Base-by-base conservation (phyloP, 2,113 vertebrate species). In the Labeo catla region DNA sequence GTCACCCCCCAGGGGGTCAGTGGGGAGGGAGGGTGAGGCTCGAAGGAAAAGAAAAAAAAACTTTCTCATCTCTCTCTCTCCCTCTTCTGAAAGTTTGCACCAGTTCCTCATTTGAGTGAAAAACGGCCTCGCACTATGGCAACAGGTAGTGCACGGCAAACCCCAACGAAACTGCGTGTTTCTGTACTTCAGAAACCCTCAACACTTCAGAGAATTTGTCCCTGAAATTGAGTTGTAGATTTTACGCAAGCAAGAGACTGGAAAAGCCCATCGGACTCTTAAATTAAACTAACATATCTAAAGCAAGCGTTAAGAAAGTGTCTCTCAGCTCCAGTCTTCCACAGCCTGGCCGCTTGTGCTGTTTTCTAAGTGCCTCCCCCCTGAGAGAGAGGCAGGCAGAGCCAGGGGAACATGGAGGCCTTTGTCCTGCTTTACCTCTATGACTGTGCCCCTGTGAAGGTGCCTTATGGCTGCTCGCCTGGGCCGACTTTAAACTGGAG, bases 11-110 rank as follows among this genome's bases (percentile, higher is more conserved):
- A 86, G 90, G 90, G 89, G 88, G 86, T 92, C 92, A 86, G 89
- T 90, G 91, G 91, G 89, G 91, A 90, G 86, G 79, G 92, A 93
- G 93, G 93, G 92, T 91, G 90, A 81, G 92, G 92, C 91, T 91
- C 91, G 92, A 92, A 90, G 85, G 93, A 84, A 81, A 76, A 91
- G 91, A 91, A 90, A 93, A 28, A 28, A 92, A 94, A 94, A 94
- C 94, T 91, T 94, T 93, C 90, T 83, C 87, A 90, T 86, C 90
- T 90, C 90, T 93, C 90, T 80, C 76, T 81, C 83, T 59, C 36
- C 21, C 59, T 59, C 59, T 50, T 15, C 50, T 73, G 81, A 83
- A 73, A 84, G 50, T 73, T 73, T 73, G 66, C 66, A 52, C 63
- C 36, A 70, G 80, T 50, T 82, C 61, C 80, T 68, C 63, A 21